phyloP scores from a whole-genome alignment of 2,797 vertebrate species.

The Pogoniulus pusillus region DNA sequence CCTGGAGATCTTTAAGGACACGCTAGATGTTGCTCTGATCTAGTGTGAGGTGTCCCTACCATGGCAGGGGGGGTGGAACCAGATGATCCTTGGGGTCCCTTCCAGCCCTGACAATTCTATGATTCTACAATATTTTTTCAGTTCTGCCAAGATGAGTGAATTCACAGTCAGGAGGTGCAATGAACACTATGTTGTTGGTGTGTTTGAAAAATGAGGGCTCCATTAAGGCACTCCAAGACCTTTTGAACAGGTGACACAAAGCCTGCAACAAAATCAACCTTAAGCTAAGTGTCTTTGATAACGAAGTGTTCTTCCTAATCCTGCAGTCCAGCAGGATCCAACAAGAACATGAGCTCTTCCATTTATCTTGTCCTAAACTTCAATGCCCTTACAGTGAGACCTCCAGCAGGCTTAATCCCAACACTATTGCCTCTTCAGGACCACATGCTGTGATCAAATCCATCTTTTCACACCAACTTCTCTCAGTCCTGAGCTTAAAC shows the following conservation, averaged over 20 bases:
- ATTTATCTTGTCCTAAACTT: not conserved
- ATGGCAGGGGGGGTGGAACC: too few relatives aligned
- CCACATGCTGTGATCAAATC: not conserved
- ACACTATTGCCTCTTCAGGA: accelerated
- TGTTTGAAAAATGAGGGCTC: not conserved
- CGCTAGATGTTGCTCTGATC: too few relatives aligned
- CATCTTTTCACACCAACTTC: not conserved
- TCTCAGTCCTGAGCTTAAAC: not conserved
- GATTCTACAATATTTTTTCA: not conserved
- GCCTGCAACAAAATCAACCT: not conserved
- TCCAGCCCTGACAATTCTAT: too few relatives aligned
- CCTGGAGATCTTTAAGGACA: too few relatives aligned
- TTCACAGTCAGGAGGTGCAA: not conserved
- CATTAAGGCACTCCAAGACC: not conserved
- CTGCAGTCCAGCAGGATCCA: not conserved
- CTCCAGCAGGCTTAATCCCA: not conserved
- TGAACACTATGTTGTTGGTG: not conserved
- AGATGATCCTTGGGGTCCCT: too few relatives aligned
- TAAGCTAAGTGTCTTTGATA: not conserved
- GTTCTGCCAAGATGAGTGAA: not conserved
- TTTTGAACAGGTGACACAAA: not conserved
- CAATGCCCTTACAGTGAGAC: not conserved
- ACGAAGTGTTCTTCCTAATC: not conserved
- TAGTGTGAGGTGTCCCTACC: too few relatives aligned
- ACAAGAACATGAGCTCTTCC: not conserved